phyloP scores from a whole-genome alignment of 2,113 vertebrate species.

The Fulmarus glacialis region DNA sequence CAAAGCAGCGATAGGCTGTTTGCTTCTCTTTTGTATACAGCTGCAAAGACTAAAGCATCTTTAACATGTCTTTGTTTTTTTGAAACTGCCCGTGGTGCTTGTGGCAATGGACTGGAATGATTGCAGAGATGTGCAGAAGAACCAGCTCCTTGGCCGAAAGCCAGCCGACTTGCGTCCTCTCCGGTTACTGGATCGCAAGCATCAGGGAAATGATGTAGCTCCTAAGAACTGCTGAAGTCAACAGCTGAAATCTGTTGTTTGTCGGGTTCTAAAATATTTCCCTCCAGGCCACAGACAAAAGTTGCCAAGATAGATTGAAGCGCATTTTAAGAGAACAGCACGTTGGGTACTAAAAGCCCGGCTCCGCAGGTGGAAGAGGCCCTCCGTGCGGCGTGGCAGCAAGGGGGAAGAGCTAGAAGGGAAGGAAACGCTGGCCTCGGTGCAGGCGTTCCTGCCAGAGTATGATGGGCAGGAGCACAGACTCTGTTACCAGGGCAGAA shows the following conservation, averaged over 20 bases:
- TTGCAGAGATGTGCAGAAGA: background rate
- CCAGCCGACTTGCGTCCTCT: background rate
- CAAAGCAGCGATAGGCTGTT: rapidly evolving
- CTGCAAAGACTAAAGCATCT: background rate
- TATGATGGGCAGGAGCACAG: background rate
- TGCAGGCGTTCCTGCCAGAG: background rate
- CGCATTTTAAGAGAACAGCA: background rate
- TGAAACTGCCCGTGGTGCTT: background rate
- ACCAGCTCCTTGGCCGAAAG: background rate
- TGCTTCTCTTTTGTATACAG: background rate
- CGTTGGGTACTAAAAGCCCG: background rate
- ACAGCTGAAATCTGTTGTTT: background rate
- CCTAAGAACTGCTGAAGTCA: constrained; percentile 8
- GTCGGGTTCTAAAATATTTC: background rate
- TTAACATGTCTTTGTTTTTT: background rate
- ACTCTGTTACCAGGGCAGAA: background rate
- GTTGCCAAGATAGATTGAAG: background rate
- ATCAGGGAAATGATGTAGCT: background rate
- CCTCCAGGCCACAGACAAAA: background rate
- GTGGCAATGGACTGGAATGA: background rate
- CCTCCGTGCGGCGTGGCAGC: rapidly evolving
- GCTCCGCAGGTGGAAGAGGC: background rate
- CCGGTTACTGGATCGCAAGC: background rate
- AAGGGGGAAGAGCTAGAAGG: background rate
- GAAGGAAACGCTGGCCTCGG: background rate